Conservation (phyloP, 2,113 vertebrate species). For the Dissostichus mawsoni region DNA sequence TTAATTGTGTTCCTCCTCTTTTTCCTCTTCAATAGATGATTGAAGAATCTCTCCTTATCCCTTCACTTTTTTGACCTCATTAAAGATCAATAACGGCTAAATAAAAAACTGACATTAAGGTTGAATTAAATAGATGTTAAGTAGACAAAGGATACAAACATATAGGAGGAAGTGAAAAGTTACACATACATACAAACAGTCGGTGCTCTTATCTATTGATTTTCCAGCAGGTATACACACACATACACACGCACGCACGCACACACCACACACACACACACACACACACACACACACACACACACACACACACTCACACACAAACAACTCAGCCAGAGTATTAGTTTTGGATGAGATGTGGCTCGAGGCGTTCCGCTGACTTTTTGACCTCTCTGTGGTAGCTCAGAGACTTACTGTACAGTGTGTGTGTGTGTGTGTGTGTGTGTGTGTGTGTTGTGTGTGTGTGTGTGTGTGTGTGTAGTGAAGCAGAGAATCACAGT, state of each 20-base stretch:
- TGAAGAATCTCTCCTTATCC: not conserved
- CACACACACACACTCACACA: constrained; percentile 4
- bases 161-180: no score
- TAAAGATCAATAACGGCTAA: no score
- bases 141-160: not conserved
- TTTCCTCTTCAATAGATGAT: not conserved
- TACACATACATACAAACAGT: not conserved
- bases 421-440: constrained; percentile 23
- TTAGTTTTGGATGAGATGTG: constrained; percentile 14
- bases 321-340: not conserved
- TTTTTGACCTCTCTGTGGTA: constrained; percentile 33
- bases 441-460: constrained; percentile 40
- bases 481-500: constrained; percentile 36
- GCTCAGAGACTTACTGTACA: constrained; percentile 18
- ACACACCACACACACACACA: not conserved
- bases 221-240: no score
- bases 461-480: constrained; percentile 37
- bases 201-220: no score
- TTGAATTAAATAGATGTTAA: not conserved
- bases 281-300: no score
- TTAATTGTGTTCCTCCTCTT: not conserved
- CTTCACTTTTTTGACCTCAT: not conserved
- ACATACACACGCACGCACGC: no score
- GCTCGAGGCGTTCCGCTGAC: constrained; percentile 41
- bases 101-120: not conserved